Evolutionary conservation across 1,140 invertebrate genomes (phyloP).

Genomic region (Muscidifurax raptorellus): DNA sequence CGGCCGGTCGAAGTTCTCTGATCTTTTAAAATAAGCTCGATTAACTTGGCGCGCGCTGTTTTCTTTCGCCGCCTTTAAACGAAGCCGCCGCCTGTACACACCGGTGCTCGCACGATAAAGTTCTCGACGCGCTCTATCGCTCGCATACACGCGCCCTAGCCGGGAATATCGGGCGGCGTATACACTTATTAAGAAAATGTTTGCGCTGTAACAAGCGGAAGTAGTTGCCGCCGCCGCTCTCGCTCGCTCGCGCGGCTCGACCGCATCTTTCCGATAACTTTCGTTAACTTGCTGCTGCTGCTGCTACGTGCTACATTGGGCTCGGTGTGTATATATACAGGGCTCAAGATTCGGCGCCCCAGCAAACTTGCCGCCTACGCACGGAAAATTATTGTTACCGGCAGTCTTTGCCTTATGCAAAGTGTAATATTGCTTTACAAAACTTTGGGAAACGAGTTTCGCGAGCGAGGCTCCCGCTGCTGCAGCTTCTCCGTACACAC

Average conservation of each 20-base stretch:
- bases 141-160: background rate
- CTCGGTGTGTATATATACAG: background rate
- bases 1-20: background rate
- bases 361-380: background rate
- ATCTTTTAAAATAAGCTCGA: constrained; percentile 43
- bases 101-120: background rate
- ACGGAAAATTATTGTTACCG: constrained; percentile 41
- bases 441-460: constrained; percentile 29
- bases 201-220: constrained; percentile 28
- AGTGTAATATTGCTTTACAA: constrained; percentile 46
- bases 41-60: background rate
- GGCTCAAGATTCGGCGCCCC: background rate
- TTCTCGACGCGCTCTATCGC: constrained; percentile 32
- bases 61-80: background rate
- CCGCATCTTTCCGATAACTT: constrained; percentile 49
- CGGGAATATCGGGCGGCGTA: background rate
- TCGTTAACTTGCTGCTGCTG: constrained; percentile 33
- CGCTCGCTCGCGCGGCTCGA: background rate
- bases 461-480: background rate
- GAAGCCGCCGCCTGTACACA: background rate
- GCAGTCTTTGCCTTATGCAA: background rate
- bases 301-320: background rate
- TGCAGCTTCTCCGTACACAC: background rate
- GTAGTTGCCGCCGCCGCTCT: background rate
- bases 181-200: constrained; percentile 49